Evolutionary conservation across 2,113 vertebrate genomes (phyloP), one percentile per base, ranked within the genome.

Genomic region (Centropus unirufus): DNA sequence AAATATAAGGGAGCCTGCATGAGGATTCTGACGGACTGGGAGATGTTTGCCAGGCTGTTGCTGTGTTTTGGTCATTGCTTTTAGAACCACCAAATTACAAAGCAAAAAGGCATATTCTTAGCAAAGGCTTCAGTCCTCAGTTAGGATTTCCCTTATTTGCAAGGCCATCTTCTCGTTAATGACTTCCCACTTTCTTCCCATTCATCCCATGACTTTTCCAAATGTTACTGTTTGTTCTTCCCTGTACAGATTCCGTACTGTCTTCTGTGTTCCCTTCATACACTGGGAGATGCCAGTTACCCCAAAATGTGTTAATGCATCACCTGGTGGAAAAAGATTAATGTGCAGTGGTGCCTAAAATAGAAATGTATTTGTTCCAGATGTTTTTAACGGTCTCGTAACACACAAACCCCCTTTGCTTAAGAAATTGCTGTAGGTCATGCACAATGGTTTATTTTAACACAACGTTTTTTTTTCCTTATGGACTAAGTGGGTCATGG

Each of bases 391-490:
- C 69, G 30, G 27, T 39, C 66, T 51, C 51, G 8, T 61, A 73
- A 68, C n/a, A 34, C 30, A 29, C 47, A 30, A 40, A 58, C 27
- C 7, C 14, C 13, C 80, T 85, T 91, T 70, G 73, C 30, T 14
- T 77, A 67, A 83, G 54, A 66, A 89, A 58, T 32, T 63, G 52
- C 76, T 83, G 55, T 29, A 55, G 78, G 62, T 85, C 30, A 32
- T 34, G 30, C 66, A 59, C 83, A 77, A n/a, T 80, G 83, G 59
- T 36, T 94, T 95, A 23, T 84, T 87, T 94, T 81, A 86, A 68
- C 5, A 2, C 24, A 34, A 30, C 15, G 18, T 49, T 30, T 78
- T 95, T 81, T 90, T 68, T 36, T 36, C 36, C 72, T 68, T 49
- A 72, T 3, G 0, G 32, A 49, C 34, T 87, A 58, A 85, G 52